phyloP scores from a whole-genome alignment of 35 echinoderm and acorn worm species.

The Patiria miniata region DNA sequence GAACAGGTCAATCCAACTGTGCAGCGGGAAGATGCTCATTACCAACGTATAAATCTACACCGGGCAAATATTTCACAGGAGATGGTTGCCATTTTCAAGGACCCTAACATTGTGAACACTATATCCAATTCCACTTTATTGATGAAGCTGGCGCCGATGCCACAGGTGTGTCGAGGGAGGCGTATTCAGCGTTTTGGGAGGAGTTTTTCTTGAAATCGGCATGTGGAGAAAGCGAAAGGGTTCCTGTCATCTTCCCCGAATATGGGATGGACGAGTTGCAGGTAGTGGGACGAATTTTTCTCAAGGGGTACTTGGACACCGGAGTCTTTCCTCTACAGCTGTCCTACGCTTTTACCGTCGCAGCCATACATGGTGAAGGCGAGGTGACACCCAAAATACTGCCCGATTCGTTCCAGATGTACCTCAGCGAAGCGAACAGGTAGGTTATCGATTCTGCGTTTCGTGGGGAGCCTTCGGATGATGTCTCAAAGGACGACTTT shows the following conservation, averaged over 20 bases:
- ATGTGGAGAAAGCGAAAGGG: slow-evolving; percentile 26
- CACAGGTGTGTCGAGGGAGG: slow-evolving; percentile 35
- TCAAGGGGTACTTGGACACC: slow-evolving; percentile 27
- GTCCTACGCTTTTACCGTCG: slow-evolving; percentile 29
- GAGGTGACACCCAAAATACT: not conserved
- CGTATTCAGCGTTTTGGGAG: slow-evolving; percentile 51
- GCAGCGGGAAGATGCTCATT: not conserved
- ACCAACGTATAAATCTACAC: not conserved
- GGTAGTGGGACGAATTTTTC: slow-evolving; percentile 31
- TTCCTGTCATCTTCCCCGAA: slow-evolving; percentile 13
- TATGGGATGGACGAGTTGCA: slow-evolving; percentile 43
- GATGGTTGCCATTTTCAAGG: slow-evolving; percentile 33
- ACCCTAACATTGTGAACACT: slow-evolving; percentile 9
- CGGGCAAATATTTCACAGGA: slow-evolving; percentile 39
- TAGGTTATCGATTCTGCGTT: not conserved
- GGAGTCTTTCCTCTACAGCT: slow-evolving; percentile 37
- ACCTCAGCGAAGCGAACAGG: slow-evolving; percentile 1
- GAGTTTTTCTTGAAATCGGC: slow-evolving; percentile 30
- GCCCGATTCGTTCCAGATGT: not conserved
- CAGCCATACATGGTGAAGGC: not conserved
- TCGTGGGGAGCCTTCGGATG: not conserved
- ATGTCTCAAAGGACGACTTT: slow-evolving; percentile 17
- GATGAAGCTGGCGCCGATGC: slow-evolving; percentile 38
- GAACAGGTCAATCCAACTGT: not conserved
- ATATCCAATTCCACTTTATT: slow-evolving; percentile 26